Evolutionary conservation across 2,797 vertebrate species (phyloP).

Genomic region (Chaunax sp.): DNA sequence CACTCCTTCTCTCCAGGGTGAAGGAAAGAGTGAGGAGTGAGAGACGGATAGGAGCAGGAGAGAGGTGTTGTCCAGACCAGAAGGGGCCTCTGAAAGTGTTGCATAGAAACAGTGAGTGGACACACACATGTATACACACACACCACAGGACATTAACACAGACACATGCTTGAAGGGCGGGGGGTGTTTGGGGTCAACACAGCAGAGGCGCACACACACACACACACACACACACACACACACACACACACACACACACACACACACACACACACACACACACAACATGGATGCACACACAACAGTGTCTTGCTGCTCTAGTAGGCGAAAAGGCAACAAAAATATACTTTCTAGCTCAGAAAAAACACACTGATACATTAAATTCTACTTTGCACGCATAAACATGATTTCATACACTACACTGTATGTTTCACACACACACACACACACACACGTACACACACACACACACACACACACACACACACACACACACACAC

Average conservation of each 20-base stretch:
- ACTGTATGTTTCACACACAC: constrained; percentile 33
- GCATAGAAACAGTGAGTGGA: constrained; percentile 79
- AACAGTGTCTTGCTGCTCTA: background rate
- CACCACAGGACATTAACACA: constrained; percentile 61
- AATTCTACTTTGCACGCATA: constrained; percentile 14
- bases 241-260: constrained; percentile 47
- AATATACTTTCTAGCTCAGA: background rate
- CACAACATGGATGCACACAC: constrained; percentile 28
- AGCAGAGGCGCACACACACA: constrained; percentile 26
- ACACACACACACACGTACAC: too few species aligned
- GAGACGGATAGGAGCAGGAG: constrained; percentile 73
- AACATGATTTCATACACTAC: constrained; percentile 40
- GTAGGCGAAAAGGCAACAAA: constrained; percentile 29
- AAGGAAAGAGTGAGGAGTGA: constrained; percentile 83
- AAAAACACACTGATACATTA: constrained; percentile 14
- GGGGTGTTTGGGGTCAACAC: constrained; percentile 63
- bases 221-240: constrained; percentile 10
- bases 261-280: constrained; percentile 51
- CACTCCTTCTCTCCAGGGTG: constrained; percentile 76
- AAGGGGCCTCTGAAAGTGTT: constrained; percentile 82
- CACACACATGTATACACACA: constrained; percentile 62
- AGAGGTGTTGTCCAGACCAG: constrained; percentile 80
- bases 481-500: constrained; percentile 21
- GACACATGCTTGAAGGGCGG: constrained; percentile 37
- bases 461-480: too few species aligned